Evolutionary conservation across 2,888 invertebrate genomes (phyloP).

Genomic region (Microctonus aethiopoides): DNA sequence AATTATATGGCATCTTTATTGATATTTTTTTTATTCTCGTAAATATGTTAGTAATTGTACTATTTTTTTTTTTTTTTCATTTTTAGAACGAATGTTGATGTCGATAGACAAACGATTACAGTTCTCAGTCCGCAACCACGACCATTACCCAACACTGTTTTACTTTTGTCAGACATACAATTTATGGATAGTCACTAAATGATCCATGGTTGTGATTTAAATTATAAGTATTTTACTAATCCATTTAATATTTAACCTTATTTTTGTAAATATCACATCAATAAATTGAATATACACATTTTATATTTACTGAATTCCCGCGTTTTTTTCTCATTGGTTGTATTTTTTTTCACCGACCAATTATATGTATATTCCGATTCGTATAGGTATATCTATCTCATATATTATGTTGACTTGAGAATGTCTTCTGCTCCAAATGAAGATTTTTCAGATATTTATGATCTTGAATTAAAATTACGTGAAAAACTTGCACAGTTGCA

Average conservation of each 20-base stretch:
- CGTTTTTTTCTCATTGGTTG: too few species aligned
- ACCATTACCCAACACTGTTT: conserved; percentile 87
- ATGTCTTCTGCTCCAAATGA: conserved; percentile 20
- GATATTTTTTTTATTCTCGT: conserved; percentile 8
- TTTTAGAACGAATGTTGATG: conserved; percentile 88
- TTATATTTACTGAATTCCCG: not conserved
- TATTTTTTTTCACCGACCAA: too few species aligned
- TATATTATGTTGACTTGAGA: too few species aligned
- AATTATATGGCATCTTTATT: not conserved
- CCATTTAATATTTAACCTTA: not conserved
- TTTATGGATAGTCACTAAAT: conserved; percentile 91
- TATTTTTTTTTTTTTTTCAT: conserved; percentile 26
- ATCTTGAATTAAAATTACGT: conserved; percentile 51
- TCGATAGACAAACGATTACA: conserved; percentile 87
- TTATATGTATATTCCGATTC: too few species aligned
- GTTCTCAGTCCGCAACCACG: conserved; percentile 94
- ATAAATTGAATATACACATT: not conserved
- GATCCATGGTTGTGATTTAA: conserved; percentile 24
- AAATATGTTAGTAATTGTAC: conserved; percentile 6
- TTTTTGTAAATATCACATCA: not conserved
- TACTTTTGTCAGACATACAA: conserved; percentile 90
- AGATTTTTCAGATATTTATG: conserved; percentile 41
- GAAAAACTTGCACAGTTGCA: conserved; percentile 54
- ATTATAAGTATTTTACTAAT: conserved; percentile 1
- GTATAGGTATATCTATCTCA: too few species aligned